Evolutionary conservation across 53 echinoderm and acorn worm species (phyloP).

Genomic region (Patiria pectinifera): DNA sequence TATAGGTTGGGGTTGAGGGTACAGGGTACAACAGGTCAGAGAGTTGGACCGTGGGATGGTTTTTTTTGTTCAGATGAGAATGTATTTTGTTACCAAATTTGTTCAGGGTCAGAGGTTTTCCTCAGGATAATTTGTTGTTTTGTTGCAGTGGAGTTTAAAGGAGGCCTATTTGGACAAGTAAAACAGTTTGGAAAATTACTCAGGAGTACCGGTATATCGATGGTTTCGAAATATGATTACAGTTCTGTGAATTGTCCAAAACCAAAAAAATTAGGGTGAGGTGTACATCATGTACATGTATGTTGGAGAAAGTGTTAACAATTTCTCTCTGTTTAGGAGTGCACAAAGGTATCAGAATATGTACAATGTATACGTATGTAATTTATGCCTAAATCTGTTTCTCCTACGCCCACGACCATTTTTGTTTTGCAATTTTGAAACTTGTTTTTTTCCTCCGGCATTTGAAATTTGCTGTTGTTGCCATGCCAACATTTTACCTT

Average conservation of each 20-base stretch:
- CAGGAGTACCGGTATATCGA: too few species aligned
- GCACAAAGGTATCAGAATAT: too few species aligned
- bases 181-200: too few species aligned
- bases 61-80: neutral
- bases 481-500: neutral
- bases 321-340: too few species aligned
- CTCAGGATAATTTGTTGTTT: neutral
- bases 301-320: too few species aligned
- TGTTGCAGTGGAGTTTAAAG: neutral
- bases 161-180: neutral
- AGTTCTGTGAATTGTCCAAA: too few species aligned
- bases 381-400: too few species aligned
- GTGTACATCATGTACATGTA: too few species aligned
- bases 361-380: too few species aligned
- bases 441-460: neutral
- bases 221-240: too few species aligned
- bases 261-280: too few species aligned
- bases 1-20: neutral
- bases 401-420: too few species aligned
- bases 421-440: neutral
- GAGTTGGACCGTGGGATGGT: neutral
- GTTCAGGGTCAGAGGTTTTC: neutral
- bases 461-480: neutral
- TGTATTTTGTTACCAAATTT: constrained; percentile 9
- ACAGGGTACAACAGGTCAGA: neutral